Conservation (phyloP, 2,888 invertebrate genomes). For the Dorcus hopei region DNA sequence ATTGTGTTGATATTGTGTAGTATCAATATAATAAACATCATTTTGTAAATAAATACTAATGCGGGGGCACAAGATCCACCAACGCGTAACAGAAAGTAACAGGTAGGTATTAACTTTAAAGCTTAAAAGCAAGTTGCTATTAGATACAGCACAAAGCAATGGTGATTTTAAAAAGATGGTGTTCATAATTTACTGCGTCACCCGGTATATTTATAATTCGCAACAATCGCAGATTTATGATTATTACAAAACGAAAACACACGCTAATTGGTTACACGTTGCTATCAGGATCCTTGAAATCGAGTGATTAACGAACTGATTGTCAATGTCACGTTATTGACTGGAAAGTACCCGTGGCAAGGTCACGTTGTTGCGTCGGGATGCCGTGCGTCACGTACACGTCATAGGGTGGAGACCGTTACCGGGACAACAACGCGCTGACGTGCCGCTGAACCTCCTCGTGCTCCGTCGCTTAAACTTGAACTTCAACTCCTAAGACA, state of each 20-base stretch:
- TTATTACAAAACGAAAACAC: neutral
- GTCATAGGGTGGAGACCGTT: conserved; percentile 45
- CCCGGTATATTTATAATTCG: neutral
- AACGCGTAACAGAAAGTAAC: too few species aligned
- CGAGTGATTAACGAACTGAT: conserved; percentile 27
- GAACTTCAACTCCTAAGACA: conserved; percentile 15
- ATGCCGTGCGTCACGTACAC: conserved; percentile 42
- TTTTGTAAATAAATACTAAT: too few species aligned
- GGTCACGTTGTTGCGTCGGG: conserved; percentile 43
- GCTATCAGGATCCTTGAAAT: conserved; percentile 7
- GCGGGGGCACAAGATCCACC: too few species aligned
- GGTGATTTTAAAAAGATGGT: neutral
- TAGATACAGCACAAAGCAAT: too few species aligned
- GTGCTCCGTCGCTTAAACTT: conserved; percentile 11
- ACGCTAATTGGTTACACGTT: neutral
- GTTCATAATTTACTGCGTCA: neutral
- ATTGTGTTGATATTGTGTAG: too few species aligned
- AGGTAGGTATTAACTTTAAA: too few species aligned
- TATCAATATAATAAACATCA: too few species aligned
- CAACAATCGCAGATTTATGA: neutral
- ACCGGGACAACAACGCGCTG: conserved; percentile 35
- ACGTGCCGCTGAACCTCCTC: conserved; percentile 13
- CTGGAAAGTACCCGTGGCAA: conserved; percentile 35
- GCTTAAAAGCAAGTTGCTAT: too few species aligned
- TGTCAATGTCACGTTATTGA: conserved; percentile 37